A percentile compares a stretch with the other conserved stretches of the same genome.
Conservation (phyloP, 2,797 vertebrate genomes). For the Dendrocincla tyrannina region DNA sequence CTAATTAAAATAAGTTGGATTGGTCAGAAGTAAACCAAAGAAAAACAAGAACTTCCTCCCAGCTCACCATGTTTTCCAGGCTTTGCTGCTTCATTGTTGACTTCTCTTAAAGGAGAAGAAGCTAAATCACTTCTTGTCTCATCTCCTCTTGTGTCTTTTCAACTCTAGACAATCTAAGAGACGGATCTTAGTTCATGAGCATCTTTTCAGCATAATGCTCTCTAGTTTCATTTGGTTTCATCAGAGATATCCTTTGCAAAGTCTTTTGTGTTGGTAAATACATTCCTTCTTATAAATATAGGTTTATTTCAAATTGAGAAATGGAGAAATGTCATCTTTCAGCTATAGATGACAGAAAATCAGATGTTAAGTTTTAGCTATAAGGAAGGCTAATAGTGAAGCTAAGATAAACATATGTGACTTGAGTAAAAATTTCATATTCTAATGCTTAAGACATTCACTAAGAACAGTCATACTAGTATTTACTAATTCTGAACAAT, state of each 20-base stretch:
- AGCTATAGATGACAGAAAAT: neutral
- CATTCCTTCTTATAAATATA: neutral
- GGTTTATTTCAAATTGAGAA: neutral
- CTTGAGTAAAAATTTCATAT: neutral
- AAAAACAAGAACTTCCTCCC: neutral
- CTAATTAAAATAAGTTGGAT: neutral
- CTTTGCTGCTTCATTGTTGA: neutral
- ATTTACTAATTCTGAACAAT: neutral
- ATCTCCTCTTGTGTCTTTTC: neutral
- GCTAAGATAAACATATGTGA: neutral
- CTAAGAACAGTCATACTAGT: neutral
- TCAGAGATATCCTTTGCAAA: neutral
- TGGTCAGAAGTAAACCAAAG: neutral
- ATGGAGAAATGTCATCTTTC: neutral
- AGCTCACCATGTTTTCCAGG: fast-evolving
- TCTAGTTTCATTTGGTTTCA: neutral
- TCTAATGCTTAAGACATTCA: neutral
- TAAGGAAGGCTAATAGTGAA: neutral
- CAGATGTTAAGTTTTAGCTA: neutral
- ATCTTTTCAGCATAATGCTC: neutral
- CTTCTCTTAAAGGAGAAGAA: neutral
- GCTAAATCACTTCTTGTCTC: neutral
- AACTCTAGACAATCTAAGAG: neutral
- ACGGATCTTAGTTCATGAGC: neutral
- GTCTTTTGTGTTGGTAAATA: neutral